These are phyloP conservation scores for Aleadryas rufinucha DNA, from an alignment of 2,113 vertebrate species.

Conservation along the genomic window DNA sequence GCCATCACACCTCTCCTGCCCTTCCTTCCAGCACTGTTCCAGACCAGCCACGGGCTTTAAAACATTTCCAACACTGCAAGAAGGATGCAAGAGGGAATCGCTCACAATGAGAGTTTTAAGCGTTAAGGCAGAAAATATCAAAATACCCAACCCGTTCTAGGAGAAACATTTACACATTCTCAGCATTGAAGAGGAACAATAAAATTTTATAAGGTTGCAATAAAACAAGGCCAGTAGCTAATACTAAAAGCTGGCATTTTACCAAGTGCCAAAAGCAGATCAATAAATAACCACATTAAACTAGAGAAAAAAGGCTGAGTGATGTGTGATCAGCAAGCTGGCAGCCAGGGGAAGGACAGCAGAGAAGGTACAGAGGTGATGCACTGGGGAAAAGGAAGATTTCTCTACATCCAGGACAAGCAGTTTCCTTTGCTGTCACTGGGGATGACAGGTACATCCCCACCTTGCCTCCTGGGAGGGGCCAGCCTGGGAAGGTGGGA, in stretches of 20 bases:
- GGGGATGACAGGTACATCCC: not conserved
- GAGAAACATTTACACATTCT: slow-evolving; percentile 28
- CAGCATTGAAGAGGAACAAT: not conserved
- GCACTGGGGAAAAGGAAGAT: fast-evolving
- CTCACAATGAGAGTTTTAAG: not conserved
- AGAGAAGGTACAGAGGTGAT: not conserved
- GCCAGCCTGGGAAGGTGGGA: fast-evolving
- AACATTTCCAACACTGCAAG: not conserved
- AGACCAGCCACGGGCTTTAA: not conserved
- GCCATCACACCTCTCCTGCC: not conserved
- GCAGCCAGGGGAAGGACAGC: not conserved
- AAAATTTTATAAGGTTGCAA: slow-evolving; percentile 41
- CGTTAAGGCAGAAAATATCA: slow-evolving; percentile 12
- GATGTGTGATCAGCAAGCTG: not conserved
- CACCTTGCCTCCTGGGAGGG: fast-evolving
- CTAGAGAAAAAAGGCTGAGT: not conserved
- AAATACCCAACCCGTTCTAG: not conserved
- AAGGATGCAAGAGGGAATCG: not conserved
- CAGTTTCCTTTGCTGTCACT: not conserved
- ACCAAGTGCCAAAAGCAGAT: slow-evolving; percentile 21
- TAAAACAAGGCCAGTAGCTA: slow-evolving; percentile 7
- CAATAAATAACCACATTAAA: slow-evolving; percentile 28
- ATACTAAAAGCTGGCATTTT: not conserved
- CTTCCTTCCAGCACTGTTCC: not conserved
- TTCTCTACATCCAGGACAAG: fast-evolving